Conservation (phyloP, 2,888 invertebrate species). For the Standfussiana lucernea region DNA sequence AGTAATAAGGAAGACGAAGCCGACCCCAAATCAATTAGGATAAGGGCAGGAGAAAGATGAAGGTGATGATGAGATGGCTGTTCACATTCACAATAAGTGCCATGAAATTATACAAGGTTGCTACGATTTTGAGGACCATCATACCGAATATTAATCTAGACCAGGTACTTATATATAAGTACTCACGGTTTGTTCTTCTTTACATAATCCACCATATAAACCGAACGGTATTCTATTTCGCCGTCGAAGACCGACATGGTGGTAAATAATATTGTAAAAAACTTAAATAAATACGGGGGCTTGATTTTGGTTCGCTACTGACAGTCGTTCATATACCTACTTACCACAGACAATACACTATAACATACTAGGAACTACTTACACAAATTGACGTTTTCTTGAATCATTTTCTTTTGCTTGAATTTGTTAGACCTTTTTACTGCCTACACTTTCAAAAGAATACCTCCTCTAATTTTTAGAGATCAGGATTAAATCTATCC, state of each 20-base stretch:
- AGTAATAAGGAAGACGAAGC: too few relatives aligned
- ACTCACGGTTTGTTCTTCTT: slow-evolving; percentile 84
- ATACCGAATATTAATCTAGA: neutral
- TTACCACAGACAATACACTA: too few relatives aligned
- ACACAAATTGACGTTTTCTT: neutral
- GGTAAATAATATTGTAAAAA: slow-evolving; percentile 47
- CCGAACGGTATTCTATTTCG: slow-evolving; percentile 85
- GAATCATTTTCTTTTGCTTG: neutral
- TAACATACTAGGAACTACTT: too few relatives aligned
- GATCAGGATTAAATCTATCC: neutral
- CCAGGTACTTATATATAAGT: neutral
- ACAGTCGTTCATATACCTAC: neutral
- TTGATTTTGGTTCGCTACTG: slow-evolving; percentile 6
- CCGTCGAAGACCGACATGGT: slow-evolving; percentile 87
- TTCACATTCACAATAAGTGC: neutral
- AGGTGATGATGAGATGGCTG: too few relatives aligned
- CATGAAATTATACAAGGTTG: neutral
- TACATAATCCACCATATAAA: slow-evolving; percentile 83
- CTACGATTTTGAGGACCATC: neutral
- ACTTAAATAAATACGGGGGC: slow-evolving; percentile 30
- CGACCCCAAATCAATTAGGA: too few relatives aligned
- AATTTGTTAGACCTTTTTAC: neutral
- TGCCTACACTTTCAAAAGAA: neutral
- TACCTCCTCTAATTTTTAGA: neutral
- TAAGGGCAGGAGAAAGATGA: too few relatives aligned